Base-by-base conservation (phyloP, 2,888 invertebrate species). In the Synergus laeviventris region DNA sequence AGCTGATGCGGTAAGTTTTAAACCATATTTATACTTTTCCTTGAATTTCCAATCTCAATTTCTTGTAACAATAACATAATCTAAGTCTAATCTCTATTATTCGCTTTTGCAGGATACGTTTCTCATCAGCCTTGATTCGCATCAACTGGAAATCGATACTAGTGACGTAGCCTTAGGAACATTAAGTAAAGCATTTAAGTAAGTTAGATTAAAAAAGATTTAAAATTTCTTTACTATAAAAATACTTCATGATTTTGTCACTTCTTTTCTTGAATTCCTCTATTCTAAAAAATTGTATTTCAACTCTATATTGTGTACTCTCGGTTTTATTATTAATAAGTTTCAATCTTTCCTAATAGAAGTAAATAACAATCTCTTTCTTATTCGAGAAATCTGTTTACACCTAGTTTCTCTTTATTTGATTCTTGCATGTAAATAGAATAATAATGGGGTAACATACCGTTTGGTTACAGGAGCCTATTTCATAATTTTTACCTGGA, bases 161-260 rank as follows among this genome's bases (percentile, higher is more conserved):
- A 96, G 95, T 91, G 97, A 97, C 91, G 94, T 97, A 80, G 95
- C 95, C 86, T 94, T 96, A 87, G 97, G 97, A 87, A 97, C 97
- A 78, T 92, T 98, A 84, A 96, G 97, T 85, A 97, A 97, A 93
- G 98, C 97, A 82, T 96, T 97, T 89, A 97, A 96, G 93, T 93
- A 87, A 91, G 92, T 91, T 91, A 83, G n/a, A 24, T 70, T 9
- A 18, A 76, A 56, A 66, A 24, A 70, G 61, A 70, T 39, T 31
- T 74, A 24, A 54, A 73, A 16, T 36, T 38, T 14, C 56, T 14
- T 54, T 2, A 74, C 21, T 59, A 12, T 73, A 16, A 31, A 16
- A 31, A 39, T 36, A 60, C 24, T 62, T 62, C 3, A 14, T 36
- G 14, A 38, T 11, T 74, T 36, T 38, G 36, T 60, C 60, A 16